Evolutionary conservation across 1,140 invertebrate genomes (phyloP).

Genomic region (Drosophila santomea): DNA sequence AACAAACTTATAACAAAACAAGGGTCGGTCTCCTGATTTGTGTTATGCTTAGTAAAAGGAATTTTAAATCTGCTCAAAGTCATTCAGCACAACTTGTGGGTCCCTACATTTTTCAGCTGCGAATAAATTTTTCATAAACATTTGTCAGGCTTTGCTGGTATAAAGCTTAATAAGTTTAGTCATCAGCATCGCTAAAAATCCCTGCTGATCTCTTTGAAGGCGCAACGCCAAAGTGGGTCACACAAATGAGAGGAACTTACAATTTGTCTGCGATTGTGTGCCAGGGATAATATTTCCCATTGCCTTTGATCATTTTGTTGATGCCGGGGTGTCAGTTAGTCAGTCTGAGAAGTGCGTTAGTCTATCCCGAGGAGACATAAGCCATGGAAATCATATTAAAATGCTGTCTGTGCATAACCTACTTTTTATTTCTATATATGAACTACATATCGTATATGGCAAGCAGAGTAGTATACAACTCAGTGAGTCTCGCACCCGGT

Average conservation of each 20-base stretch:
- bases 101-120: too few species aligned
- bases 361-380: conserved; percentile 48
- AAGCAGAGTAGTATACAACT: conserved; percentile 8
- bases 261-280: conserved; percentile 39
- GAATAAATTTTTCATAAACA: not conserved
- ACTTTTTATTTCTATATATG: conserved; percentile 66
- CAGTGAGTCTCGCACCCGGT: conserved; percentile 22
- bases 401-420: conserved; percentile 78
- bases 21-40: too few species aligned
- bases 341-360: conserved; percentile 42
- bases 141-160: not conserved
- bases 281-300: conserved; percentile 36
- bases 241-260: conserved; percentile 19
- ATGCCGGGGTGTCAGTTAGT: conserved; percentile 41
- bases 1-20: too few species aligned
- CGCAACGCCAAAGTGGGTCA: conserved; percentile 31
- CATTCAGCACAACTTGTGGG: too few species aligned
- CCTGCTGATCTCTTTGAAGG: conserved; percentile 25
- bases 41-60: too few species aligned
- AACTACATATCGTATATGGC: not conserved
- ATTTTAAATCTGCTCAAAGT: too few species aligned
- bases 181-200: conserved; percentile 8
- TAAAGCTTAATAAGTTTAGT: conserved; percentile 1
- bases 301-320: conserved; percentile 44
- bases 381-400: conserved; percentile 81